Percentiles rank a stretch among this genome's conserved stretches.
phyloP scores from a whole-genome alignment of 2,113 vertebrate genomes.

The Casuarius casuarius region DNA sequence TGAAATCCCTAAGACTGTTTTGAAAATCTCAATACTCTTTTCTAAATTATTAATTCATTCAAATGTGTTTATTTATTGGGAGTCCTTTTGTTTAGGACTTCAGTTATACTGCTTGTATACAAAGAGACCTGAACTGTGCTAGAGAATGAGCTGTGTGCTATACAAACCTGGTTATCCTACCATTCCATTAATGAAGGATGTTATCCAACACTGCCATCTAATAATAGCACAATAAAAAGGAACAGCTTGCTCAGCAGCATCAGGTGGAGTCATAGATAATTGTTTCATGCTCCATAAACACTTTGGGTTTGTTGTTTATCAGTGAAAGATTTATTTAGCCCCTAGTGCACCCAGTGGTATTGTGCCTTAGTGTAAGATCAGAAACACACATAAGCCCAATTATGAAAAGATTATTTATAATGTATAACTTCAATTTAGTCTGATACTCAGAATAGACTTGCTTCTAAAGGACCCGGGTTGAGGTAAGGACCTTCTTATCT shows the following conservation, averaged over 20 bases:
- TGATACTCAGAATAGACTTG: neutral
- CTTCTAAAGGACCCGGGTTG: neutral
- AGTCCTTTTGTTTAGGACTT: neutral
- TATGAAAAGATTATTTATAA: neutral
- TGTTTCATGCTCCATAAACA: slow-evolving; percentile 41
- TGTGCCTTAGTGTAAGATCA: neutral
- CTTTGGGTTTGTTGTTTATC: neutral
- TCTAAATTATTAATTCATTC: neutral
- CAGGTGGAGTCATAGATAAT: slow-evolving; percentile 41
- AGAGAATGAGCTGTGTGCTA: neutral
- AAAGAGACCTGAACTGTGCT: neutral
- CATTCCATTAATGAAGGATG: neutral
- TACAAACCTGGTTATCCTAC: neutral
- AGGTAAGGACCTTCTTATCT: neutral
- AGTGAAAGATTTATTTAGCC: neutral
- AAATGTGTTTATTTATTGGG: neutral
- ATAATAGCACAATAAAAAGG: neutral
- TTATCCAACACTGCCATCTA: neutral
- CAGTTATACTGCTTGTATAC: neutral
- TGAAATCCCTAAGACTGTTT: neutral
- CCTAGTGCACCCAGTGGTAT: neutral
- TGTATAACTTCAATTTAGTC: neutral
- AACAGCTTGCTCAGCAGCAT: slow-evolving; percentile 43
- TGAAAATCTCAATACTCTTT: neutral
- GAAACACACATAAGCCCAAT: neutral